Evolutionary conservation across 2,113 vertebrate species (phyloP).

Genomic region (Python bivittatus): DNA sequence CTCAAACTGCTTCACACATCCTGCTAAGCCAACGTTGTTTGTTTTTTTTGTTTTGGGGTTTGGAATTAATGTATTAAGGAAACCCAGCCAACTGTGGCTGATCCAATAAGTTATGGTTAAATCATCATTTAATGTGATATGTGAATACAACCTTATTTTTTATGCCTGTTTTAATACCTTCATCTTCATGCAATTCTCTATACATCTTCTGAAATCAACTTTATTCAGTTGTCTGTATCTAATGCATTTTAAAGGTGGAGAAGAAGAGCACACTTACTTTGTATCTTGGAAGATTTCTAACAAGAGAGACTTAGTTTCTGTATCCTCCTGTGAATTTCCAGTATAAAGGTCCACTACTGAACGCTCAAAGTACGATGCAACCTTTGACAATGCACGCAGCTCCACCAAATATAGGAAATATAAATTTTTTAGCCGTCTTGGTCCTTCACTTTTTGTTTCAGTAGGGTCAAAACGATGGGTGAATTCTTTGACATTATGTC

Average conservation of each 20-base stretch:
- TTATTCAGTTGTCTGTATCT: not conserved
- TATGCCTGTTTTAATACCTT: not conserved
- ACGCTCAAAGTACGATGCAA: conserved; percentile 91
- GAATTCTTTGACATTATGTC: conserved; percentile 89
- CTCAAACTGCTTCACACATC: not conserved
- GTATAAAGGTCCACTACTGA: conserved; percentile 92
- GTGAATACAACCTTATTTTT: not conserved
- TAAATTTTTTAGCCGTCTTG: conserved; percentile 91
- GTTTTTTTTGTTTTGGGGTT: too few species aligned
- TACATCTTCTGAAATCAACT: not conserved
- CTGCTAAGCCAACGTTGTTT: not conserved
- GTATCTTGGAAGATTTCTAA: conserved; percentile 87
- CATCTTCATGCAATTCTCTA: not conserved
- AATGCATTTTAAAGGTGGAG: not conserved
- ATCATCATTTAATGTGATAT: not conserved
- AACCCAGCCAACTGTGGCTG: not conserved
- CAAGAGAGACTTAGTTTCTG: conserved; percentile 85
- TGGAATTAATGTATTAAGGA: not conserved
- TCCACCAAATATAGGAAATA: conserved; percentile 97
- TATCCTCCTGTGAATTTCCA: conserved; percentile 83
- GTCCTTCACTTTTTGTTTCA: conserved; percentile 92
- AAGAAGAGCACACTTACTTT: conserved; percentile 77
- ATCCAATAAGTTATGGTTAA: not conserved
- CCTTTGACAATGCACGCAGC: conserved; percentile 91
- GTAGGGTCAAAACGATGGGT: conserved; percentile 83